phyloP scores from a whole-genome alignment of 2,113 vertebrate species.

The Periophthalmus modestus region DNA sequence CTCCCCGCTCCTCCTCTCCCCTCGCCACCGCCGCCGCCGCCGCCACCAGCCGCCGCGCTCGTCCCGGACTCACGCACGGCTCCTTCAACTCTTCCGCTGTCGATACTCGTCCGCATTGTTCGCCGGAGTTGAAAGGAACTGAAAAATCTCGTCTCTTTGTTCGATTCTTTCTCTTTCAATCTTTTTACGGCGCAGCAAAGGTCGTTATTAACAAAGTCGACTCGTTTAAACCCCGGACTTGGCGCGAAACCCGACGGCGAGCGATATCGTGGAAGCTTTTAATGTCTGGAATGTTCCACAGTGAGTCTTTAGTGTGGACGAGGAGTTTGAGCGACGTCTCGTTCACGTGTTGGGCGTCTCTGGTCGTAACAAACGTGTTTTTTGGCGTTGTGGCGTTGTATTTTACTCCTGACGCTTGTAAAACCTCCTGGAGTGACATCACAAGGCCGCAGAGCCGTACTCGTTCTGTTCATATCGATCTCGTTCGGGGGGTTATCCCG shows the following conservation, averaged over 20 bases:
- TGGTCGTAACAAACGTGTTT: no score
- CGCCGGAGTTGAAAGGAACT: constrained; percentile 1
- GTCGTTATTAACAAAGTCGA: constrained; percentile 44
- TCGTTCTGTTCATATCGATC: background rate
- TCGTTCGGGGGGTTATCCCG: background rate
- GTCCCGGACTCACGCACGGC: constrained; percentile 23
- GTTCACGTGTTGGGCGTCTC: no score
- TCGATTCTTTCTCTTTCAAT: background rate
- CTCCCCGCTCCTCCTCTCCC: no score
- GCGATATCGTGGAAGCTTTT: constrained; percentile 36
- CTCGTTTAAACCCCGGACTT: constrained; percentile 45
- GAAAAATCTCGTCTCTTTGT: constrained; percentile 20
- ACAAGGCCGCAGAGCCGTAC: background rate
- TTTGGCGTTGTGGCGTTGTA: no score
- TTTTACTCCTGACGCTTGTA: no score
- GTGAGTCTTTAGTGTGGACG: constrained; percentile 35
- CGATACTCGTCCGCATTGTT: constrained; percentile 25
- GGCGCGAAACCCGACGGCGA: constrained; percentile 33
- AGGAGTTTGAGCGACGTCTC: constrained; percentile 27
- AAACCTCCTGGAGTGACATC: background rate
- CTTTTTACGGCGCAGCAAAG: constrained; percentile 15
- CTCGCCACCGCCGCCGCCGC: no score
- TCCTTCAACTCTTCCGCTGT: constrained; percentile 35
- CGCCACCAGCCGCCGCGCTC: constrained; percentile 21
- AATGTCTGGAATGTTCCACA: constrained; percentile 40